phyloP scores from a whole-genome alignment of 2,888 invertebrate species.

The Drosophila anomalata region DNA sequence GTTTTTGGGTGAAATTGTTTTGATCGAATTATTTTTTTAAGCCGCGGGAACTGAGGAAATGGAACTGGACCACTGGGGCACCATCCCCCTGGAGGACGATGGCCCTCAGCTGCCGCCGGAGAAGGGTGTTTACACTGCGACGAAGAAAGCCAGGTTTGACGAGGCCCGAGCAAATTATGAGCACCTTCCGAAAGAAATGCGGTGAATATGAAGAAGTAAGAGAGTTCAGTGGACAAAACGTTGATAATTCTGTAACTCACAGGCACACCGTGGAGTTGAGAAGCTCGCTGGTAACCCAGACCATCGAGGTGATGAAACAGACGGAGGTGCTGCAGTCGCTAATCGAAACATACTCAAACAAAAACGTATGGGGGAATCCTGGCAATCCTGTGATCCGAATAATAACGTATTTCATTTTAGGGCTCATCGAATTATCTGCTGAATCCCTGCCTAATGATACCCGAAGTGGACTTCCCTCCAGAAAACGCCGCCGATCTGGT shows the following conservation, averaged over 20 bases:
- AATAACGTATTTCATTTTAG: slow-evolving; percentile 53
- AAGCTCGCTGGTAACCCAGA: slow-evolving; percentile 83
- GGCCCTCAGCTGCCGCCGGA: slow-evolving; percentile 27
- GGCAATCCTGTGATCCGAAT: background rate
- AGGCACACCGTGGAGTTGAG: slow-evolving; percentile 77
- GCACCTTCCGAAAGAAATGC: slow-evolving; percentile 47
- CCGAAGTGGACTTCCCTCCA: slow-evolving; percentile 82
- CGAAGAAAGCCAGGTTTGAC: slow-evolving; percentile 72
- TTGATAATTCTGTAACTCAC: background rate
- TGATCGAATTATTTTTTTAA: background rate
- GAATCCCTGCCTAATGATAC: slow-evolving; percentile 83
- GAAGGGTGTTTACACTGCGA: slow-evolving; percentile 51
- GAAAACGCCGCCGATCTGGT: slow-evolving; percentile 82
- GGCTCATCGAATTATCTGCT: slow-evolving; percentile 81
- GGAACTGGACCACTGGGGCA: slow-evolving; percentile 61
- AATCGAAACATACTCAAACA: slow-evolving; percentile 83
- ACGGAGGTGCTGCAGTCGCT: slow-evolving; percentile 83
- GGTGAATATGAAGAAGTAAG: slow-evolving; percentile 41
- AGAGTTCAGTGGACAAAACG: background rate
- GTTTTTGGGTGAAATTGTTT: slow-evolving; percentile 1
- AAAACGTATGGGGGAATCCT: slow-evolving; percentile 71
- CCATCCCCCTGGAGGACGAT: slow-evolving; percentile 51
- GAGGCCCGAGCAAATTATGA: slow-evolving; percentile 62
- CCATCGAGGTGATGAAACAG: slow-evolving; percentile 84
- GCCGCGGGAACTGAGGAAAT: slow-evolving; percentile 15